Evolutionary conservation across 2,888 invertebrate genomes (phyloP).

Genomic region (Punctoribates punctum): DNA sequence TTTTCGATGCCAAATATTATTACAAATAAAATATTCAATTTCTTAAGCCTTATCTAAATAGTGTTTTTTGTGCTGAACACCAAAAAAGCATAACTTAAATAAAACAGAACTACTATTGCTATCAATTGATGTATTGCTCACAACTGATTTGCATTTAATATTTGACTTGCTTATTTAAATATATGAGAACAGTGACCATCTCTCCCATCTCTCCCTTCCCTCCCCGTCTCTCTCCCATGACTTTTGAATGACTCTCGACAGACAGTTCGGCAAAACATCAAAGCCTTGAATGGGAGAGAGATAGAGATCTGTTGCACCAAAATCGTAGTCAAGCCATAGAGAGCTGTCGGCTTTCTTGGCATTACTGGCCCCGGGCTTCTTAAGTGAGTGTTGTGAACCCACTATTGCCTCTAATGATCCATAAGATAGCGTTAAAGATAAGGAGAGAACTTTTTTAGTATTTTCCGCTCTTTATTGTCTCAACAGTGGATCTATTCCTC

Average conservation of each 20-base stretch:
- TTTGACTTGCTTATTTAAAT: conserved; percentile 31
- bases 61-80: conserved; percentile 6
- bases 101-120: neutral
- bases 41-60: conserved; percentile 30
- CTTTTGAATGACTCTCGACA: neutral
- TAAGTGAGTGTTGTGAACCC: conserved; percentile 32
- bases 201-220: neutral
- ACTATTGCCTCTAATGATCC: conserved; percentile 33
- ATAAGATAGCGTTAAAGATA: conserved; percentile 34
- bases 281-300: conserved; percentile 39
- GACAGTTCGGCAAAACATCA: conserved; percentile 28
- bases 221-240: neutral
- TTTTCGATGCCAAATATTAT: conserved; percentile 31
- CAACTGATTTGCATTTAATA: conserved; percentile 22
- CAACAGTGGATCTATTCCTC: conserved; percentile 10
- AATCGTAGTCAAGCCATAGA: conserved; percentile 28
- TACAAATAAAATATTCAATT: conserved; percentile 35
- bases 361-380: conserved; percentile 23
- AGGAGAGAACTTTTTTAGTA: conserved; percentile 2
- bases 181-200: conserved; percentile 29
- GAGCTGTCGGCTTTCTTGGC: conserved; percentile 33
- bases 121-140: neutral
- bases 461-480: conserved; percentile 35
- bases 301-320: conserved; percentile 39
- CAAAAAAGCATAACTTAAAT: conserved; percentile 4